Evolutionary conservation across 2,113 vertebrate species (phyloP).

Genomic region (Ariopsis seemanni): DNA sequence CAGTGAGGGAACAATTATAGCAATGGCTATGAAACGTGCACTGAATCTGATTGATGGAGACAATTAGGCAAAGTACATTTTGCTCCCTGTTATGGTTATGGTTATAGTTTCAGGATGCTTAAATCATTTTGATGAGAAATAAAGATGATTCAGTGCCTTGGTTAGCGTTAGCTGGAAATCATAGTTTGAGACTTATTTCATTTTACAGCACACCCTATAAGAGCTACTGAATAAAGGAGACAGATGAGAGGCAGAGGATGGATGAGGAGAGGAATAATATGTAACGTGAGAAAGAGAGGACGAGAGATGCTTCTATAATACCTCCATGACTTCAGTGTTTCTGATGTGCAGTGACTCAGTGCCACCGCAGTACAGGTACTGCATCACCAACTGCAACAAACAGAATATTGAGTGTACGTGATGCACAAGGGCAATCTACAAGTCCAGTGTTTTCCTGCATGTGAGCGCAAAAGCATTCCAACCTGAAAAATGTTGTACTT

Average conservation of each 20-base stretch:
- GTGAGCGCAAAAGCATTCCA: not conserved
- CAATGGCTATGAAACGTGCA: not conserved
- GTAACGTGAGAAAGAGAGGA: not conserved
- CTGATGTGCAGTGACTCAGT: slow-evolving; percentile 75
- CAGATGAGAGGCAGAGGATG: not conserved
- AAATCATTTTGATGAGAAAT: slow-evolving; percentile 6
- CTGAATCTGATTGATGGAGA: not conserved
- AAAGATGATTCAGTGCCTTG: not conserved
- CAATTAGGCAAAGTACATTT: not conserved
- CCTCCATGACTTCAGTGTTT: slow-evolving; percentile 80
- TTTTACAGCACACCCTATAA: not conserved
- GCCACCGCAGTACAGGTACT: slow-evolving; percentile 78
- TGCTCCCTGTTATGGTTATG: not conserved
- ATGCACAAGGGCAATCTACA: not conserved
- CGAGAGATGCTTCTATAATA: slow-evolving; percentile 45
- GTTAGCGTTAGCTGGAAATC: not conserved
- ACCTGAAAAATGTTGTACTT: slow-evolving; percentile 72
- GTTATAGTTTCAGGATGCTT: not conserved
- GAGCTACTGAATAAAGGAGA: not conserved
- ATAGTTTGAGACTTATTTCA: not conserved
- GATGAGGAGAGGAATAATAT: not conserved
- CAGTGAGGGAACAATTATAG: not conserved
- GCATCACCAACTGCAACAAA: slow-evolving; percentile 75
- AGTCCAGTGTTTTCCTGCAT: not conserved
- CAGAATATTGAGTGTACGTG: not conserved